These are phyloP conservation scores for Crotalus viridis DNA, from an alignment of 2,113 vertebrate genomes.

Conservation along the genomic window DNA sequence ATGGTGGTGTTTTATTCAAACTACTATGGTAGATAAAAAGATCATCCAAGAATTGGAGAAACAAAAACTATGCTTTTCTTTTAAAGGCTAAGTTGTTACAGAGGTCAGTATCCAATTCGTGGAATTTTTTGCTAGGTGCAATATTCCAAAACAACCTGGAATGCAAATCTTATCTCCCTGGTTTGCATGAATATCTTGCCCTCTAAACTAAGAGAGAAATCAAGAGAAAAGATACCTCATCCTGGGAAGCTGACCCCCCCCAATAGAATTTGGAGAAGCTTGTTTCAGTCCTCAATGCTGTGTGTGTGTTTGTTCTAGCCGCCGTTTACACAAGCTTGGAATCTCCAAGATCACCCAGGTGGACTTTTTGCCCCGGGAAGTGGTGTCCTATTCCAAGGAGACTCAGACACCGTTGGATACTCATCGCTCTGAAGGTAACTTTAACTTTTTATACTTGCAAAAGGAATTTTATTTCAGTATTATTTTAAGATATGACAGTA, in stretches of 20 bases:
- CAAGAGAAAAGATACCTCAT: neutral
- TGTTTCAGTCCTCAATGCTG: neutral
- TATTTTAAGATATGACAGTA: neutral
- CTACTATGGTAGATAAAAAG: neutral
- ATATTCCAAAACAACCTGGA: neutral
- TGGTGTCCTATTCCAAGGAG: conserved; percentile 94
- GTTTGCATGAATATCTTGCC: neutral
- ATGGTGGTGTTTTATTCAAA: neutral
- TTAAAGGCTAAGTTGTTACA: neutral
- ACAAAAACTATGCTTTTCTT: neutral
- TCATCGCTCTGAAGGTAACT: conserved; percentile 88
- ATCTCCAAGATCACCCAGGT: conserved; percentile 95
- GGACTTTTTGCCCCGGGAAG: conserved; percentile 91
- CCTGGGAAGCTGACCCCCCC: neutral
- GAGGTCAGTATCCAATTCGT: neutral
- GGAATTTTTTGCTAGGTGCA: neutral
- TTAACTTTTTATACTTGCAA: neutral
- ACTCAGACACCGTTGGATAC: conserved; percentile 89
- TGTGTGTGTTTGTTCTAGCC: conserved; percentile 67
- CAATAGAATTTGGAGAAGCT: conserved; percentile 1
- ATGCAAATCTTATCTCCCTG: neutral
- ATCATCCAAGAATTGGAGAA: neutral
- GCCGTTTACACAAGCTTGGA: conserved; percentile 86
- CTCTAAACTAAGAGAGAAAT: neutral
- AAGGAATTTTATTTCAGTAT: neutral